A percentile compares a stretch with the other conserved stretches of the same genome.
Conservation (phyloP, 1,140 invertebrate genomes). For the roundworm (Caenorhabditis elegans) region DNA sequence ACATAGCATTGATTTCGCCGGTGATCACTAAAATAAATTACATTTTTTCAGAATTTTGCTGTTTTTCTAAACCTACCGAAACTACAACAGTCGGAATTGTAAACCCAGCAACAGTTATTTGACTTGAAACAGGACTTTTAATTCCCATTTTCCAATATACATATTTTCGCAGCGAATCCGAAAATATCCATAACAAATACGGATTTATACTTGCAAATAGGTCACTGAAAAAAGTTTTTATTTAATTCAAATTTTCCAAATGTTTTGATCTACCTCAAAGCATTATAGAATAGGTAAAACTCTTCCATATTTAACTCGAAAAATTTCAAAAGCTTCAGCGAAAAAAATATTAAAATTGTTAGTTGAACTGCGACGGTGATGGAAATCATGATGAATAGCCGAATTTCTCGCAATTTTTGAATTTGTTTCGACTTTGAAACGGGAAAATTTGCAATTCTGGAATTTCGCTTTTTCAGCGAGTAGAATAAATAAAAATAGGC, state of each 20-base stretch:
- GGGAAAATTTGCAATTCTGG: neutral
- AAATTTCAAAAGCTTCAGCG: neutral
- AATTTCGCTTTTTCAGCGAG: neutral
- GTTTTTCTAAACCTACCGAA: no score
- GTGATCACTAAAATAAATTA: no score
- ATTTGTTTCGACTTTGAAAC: neutral
- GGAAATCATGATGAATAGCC: neutral
- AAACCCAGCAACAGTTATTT: no score
- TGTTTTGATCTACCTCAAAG: neutral
- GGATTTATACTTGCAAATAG: neutral
- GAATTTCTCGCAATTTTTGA: neutral
- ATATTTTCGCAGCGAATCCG: neutral
- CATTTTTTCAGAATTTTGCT: no score
- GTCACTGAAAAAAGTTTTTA: neutral
- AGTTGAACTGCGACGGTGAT: neutral
- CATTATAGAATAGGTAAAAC: slow-evolving; percentile 29
- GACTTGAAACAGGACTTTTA: no score
- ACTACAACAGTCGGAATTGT: no score
- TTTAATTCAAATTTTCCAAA: no score
- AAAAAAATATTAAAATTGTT: neutral
- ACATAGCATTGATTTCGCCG: no score
- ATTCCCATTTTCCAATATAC: neutral
- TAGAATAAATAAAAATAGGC: neutral
- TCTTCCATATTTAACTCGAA: neutral
- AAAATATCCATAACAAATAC: neutral